Conservation (phyloP, 2,113 vertebrate species). For the Capricornis sumatraensis region DNA sequence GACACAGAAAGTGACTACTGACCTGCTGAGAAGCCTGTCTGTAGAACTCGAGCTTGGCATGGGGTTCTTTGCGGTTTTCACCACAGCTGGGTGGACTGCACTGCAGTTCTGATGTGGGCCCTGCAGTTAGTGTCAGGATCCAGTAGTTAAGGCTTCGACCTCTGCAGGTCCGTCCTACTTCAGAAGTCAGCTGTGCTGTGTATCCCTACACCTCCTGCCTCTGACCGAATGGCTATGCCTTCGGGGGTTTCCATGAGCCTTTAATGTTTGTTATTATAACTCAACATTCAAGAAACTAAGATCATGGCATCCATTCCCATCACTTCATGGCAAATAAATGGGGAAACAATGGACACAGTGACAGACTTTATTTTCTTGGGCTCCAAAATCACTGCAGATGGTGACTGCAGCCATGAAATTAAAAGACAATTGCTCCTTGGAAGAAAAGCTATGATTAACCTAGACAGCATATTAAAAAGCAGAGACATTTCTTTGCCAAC, state of each 20-base stretch:
- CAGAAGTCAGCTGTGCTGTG: background rate
- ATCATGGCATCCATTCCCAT: background rate
- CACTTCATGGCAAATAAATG: background rate
- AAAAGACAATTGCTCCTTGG: background rate
- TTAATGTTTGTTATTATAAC: background rate
- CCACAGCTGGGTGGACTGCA: too few species aligned
- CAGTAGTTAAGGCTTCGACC: background rate
- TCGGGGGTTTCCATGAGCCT: background rate
- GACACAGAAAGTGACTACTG: too few species aligned
- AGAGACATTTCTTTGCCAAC: background rate
- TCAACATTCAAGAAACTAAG: background rate
- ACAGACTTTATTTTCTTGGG: background rate
- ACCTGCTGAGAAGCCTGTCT: background rate
- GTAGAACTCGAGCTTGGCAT: rapidly evolving
- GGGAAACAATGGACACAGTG: background rate
- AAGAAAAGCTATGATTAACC: background rate
- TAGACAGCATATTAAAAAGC: background rate
- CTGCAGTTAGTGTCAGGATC: background rate
- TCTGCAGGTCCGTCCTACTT: background rate
- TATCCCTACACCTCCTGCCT: too few species aligned
- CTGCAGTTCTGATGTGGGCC: rapidly evolving
- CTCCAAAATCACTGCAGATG: background rate
- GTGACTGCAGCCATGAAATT: background rate
- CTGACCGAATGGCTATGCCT: rapidly evolving
- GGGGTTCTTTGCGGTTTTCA: background rate